Evolutionary conservation across 2,888 invertebrate genomes (phyloP).

Genomic region (Palloptera scutellata): DNA sequence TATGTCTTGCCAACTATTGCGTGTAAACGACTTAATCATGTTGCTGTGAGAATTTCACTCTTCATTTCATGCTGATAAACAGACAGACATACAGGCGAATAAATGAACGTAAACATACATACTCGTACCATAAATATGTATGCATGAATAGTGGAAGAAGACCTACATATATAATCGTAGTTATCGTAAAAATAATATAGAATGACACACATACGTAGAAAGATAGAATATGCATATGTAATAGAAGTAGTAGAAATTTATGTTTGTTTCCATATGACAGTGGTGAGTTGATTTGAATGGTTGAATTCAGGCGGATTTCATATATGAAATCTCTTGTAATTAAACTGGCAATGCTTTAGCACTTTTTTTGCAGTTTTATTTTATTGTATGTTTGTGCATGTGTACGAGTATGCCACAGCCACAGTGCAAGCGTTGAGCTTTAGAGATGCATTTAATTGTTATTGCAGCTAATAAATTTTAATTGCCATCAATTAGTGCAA

Average conservation of each 20-base stretch:
- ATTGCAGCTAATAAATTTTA: constrained; percentile 46
- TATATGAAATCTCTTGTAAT: constrained; percentile 24
- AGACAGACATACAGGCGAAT: background rate
- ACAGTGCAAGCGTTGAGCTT: constrained; percentile 11
- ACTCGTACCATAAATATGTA: too few relatives aligned
- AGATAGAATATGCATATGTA: too few relatives aligned
- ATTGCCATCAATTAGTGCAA: constrained; percentile 44
- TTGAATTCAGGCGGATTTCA: constrained; percentile 23
- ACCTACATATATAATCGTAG: too few relatives aligned
- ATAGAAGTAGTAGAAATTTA: background rate
- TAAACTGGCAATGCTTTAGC: constrained; percentile 21
- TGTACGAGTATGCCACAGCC: constrained; percentile 7
- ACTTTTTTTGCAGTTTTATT: background rate
- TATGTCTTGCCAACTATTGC: constrained; percentile 4
- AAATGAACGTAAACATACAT: too few relatives aligned
- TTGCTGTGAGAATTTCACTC: constrained; percentile 26
- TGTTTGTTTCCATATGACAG: background rate
- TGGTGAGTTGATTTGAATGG: background rate
- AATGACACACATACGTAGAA: too few relatives aligned
- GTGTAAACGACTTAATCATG: constrained; percentile 27
- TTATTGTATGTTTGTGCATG: background rate
- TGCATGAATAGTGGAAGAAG: too few relatives aligned
- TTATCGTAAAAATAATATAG: too few relatives aligned
- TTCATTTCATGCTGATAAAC: constrained; percentile 28
- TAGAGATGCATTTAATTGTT: constrained; percentile 39